Conservation (phyloP, 2,797 vertebrate genomes). For the Eulemur mongoz region DNA sequence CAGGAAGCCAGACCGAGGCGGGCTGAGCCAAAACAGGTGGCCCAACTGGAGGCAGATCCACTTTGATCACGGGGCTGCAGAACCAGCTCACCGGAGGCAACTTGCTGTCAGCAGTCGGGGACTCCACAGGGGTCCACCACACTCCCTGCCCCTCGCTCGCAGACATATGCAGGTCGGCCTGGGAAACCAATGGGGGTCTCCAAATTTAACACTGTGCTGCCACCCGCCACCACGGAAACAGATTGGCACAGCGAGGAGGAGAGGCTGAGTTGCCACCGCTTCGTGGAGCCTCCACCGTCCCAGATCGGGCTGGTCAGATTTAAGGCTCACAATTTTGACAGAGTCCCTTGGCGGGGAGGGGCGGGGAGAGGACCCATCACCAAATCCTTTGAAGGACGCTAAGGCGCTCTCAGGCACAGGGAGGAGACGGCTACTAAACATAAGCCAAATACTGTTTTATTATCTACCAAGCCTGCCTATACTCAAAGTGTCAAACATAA, state of each 20-base stretch:
- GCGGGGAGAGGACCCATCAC: not conserved
- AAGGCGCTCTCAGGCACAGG: not conserved
- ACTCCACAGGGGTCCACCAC: not conserved
- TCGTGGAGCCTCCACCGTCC: not conserved
- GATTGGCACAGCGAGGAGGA: not conserved
- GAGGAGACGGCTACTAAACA: not conserved
- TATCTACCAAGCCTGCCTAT: constrained; percentile 2
- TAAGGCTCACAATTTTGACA: not conserved
- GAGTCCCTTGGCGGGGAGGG: fast-evolving
- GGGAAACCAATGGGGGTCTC: not conserved
- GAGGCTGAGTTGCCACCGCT: not conserved
- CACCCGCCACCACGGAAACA: not conserved
- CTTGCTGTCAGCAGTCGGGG: not conserved
- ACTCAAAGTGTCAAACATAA: constrained; percentile 48
- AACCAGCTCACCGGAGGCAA: not conserved
- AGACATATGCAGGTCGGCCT: not conserved
- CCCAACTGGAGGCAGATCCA: not conserved
- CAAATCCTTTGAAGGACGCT: not conserved
- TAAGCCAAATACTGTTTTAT: constrained; percentile 32
- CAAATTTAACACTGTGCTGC: not conserved
- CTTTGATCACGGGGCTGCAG: not conserved
- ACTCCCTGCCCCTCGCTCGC: not conserved
- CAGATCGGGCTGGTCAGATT: not conserved
- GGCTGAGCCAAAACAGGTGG: not conserved
- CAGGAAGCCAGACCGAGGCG: not conserved